Evolutionary conservation across 2,113 vertebrate species (phyloP), one percentile per base, ranked within the genome.

Genomic region (Lonchura striata): DNA sequence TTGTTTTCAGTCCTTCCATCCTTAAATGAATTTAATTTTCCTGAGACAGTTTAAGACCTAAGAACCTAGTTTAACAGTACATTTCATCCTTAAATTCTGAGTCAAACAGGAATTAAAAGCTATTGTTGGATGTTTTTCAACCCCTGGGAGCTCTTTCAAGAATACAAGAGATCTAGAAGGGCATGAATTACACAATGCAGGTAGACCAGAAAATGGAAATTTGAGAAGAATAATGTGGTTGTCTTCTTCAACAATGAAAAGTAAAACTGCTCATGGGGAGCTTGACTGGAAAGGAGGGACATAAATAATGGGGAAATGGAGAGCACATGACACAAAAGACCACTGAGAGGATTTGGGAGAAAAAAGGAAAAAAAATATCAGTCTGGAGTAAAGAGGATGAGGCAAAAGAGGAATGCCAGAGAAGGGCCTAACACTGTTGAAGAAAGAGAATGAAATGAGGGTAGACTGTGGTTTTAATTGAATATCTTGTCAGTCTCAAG

Each of bases 271-370:
- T 63, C 4, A 5, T 39, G 39, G 33, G 1, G 4, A 35, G 1
- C 17, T 52, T 71, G 30, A 15, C 22, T 61, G 25, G 10, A 86
- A 47, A 70, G 16, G 2, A 10, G 3, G 5, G 8, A 14, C 4
- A 24, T 28, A 49, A 77, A 31, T 22, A 82, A 64, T 13, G 1
- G 8, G 4, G 6, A 16, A 82, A 72, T 1, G 10, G 35, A 59
- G 10, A 69, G 3, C 11, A n/a, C 11, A 63, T 31, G 15, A n/a
- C 31, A 33, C 44, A 41, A 60, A 85, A 56, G 28, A n/a, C 13
- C 8, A 46, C 15, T 30, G 41, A 82, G 46, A 57, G 1, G 0
- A 4, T 41, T 13, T 33, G 15, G 11, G 50, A 16, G 6, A 8
- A 3, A n/a, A 8, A 3, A 27, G 3, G 3, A 20, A 12, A 49